Base-by-base conservation (phyloP, 2,888 invertebrate species). In the Tenthredo distinguenda region DNA sequence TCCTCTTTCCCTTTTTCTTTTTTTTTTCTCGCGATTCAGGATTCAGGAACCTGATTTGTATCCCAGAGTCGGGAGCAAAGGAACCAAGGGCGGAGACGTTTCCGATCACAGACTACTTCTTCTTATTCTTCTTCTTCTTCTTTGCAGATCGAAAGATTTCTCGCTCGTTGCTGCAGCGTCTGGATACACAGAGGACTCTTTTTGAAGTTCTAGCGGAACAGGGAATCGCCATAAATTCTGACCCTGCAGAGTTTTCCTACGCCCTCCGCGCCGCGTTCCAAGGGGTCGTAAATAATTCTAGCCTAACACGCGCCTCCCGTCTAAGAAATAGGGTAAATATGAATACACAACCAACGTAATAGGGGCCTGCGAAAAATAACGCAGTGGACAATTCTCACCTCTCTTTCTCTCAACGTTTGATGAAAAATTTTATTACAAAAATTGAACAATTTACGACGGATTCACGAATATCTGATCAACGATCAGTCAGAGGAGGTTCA, bases 201-300 rank as follows among this genome's bases (percentile, higher is more conserved):
- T 77, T 55, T 55, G 50, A 77, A 77, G 55, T 77, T 81, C 4
- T 34, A 62, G 12, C 62, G 40, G 37, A 81, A 81, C 40, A 40
- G 58, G 21, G 26, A 62, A 81, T 81, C 21, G 58, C 62, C n/a
- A 58, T 81, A 81, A 81, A 81, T 81, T 62, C 26, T 62, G 50
- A 81, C 58, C 62, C 81, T 62, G 81, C 81, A 81, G 81, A 81
- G 58, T 21, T 81, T 81, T 40, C 21, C 62, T n/a, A 55, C 77
- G 72, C 72, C 43, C 72, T n/a, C 72, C 72, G 34, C 34, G 21
- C 18, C 43, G 43, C 21, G n/a, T 18, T 37, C 72, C 72, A 74
- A 43, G 40, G 40, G 43, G 72, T 74, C 40, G 43, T 74, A 74
- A 74, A 74, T 74, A 74, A 43, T 74, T 74, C 72, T 18, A 43